phyloP scores from a whole-genome alignment of 35 echinoderm and acorn worm genomes.

The Diadema setosum region DNA sequence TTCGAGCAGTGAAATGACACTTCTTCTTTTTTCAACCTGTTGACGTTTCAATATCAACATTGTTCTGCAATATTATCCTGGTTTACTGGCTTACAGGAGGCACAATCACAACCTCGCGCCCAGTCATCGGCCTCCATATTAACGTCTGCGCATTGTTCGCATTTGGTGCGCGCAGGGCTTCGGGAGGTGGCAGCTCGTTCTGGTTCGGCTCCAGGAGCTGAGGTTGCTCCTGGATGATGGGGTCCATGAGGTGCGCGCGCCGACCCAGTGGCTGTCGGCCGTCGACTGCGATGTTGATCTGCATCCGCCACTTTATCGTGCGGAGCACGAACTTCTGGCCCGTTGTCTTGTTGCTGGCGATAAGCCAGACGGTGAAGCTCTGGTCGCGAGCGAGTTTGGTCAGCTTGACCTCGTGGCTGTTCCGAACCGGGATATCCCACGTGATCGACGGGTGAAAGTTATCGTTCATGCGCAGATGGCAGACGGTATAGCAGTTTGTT shows the following conservation, averaged over 20 bases:
- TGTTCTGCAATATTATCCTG: background rate
- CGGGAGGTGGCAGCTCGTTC: constrained; percentile 83
- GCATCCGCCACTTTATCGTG: constrained; percentile 97
- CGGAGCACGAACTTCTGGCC: constrained; percentile 93
- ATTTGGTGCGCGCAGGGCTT: constrained; percentile 90
- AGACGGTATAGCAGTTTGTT: constrained; percentile 87
- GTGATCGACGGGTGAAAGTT: constrained; percentile 98
- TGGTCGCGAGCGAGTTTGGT: constrained; percentile 84
- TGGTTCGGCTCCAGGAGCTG: constrained; percentile 77
- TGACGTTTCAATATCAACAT: background rate
- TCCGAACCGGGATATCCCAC: constrained; percentile 96
- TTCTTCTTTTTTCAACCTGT: background rate
- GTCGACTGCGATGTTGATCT: constrained; percentile 93
- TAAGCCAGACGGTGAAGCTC: constrained; percentile 97
- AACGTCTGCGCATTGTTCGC: constrained; percentile 97
- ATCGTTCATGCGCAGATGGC: constrained; percentile 98
- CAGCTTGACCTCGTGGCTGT: constrained; percentile 87
- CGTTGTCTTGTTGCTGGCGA: constrained; percentile 93
- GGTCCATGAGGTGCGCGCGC: constrained; percentile 71
- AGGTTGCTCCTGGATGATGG: constrained; percentile 92
- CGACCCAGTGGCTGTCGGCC: constrained; percentile 64
- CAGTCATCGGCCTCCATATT: constrained; percentile 88
- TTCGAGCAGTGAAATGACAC: background rate
- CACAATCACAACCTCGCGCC: constrained; percentile 79
- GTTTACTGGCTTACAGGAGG: constrained; percentile 80